These are phyloP conservation scores for Neosilurus hyrtlii DNA, from an alignment of 2,797 vertebrate species.

Conservation along the genomic window DNA sequence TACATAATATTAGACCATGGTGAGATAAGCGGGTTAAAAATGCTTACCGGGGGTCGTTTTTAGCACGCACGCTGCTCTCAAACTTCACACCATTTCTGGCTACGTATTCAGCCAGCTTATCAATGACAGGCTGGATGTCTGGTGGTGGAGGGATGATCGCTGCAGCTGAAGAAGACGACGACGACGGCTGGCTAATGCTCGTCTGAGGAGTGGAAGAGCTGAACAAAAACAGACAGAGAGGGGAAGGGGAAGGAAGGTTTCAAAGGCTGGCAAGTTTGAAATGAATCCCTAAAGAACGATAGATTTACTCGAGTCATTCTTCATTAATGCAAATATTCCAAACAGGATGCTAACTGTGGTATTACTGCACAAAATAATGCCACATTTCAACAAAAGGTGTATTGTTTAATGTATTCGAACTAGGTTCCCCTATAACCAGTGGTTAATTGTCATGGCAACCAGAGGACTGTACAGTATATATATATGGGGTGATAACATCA, in stretches of 20 bases:
- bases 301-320: neutral
- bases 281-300: neutral
- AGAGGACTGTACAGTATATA: neutral
- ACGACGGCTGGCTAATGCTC: constrained; percentile 39
- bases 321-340: neutral
- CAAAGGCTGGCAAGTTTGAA: neutral
- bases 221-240: neutral
- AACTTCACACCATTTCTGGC: constrained; percentile 95
- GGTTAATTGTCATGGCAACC: neutral
- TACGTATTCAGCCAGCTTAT: constrained; percentile 96
- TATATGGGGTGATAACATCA: no score
- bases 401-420: neutral
- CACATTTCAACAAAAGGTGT: neutral
- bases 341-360: neutral
- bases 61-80: constrained; percentile 92
- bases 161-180: constrained; percentile 67
- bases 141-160: constrained; percentile 95
- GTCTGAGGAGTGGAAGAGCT: constrained; percentile 56
- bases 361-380: neutral
- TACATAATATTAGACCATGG: no score
- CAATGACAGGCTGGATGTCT: constrained; percentile 96
- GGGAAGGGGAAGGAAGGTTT: neutral
- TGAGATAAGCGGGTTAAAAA: neutral
- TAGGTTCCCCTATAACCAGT: neutral
- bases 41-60: constrained; percentile 91